Evolutionary conservation across 2,888 invertebrate genomes (phyloP), one percentile per base, ranked within the genome.

Genomic region (Diarsia mendica): DNA sequence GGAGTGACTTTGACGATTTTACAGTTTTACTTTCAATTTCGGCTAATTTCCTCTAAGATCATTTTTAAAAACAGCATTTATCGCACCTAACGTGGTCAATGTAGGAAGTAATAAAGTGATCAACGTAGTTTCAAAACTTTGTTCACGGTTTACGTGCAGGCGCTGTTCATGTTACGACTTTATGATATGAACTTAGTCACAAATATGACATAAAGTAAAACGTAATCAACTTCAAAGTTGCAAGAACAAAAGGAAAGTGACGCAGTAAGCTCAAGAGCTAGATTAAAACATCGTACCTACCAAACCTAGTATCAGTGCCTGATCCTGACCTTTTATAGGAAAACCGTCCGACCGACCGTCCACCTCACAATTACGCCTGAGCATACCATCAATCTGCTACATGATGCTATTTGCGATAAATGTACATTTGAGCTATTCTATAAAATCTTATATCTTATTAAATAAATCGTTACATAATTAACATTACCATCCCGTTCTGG

Each of bases 351-450:
- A 28, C 23, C 18, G 23, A 18, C 6, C 6, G 28, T 15, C 63
- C 63, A 46, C 79, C 67, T 79, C 3, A 55, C 8, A 20, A n/a
- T 18, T 33, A 13, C 33, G n/a, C 15, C 0, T 65, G 49, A 68
- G 79, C 72, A 48, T 48, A 2, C 3, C 18, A 23, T 18, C 28
- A 15, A 20, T 8, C 44, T 18, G 44, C 44, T 20, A 28, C 61
- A 51, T 39, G 28, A 33, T 67, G 55, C 66, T 69, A 51, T 39
- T 15, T 3, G 6, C 13, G 8, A 9, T 1, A 18, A 8, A 15
- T 4, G 1, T n/a, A 67, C 11, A 5, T 11, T 20, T 5, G 0
- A n/a, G 10, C 13, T 58, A 15, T 67, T n/a, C 3, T 20, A 10
- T 15, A 20, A 18, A 49, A 49, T 23, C 18, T 5, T 18, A 1